Evolutionary conservation across 2,113 vertebrate species (phyloP), one percentile per base, ranked within the genome.

Genomic region (Bufo gargarizans): DNA sequence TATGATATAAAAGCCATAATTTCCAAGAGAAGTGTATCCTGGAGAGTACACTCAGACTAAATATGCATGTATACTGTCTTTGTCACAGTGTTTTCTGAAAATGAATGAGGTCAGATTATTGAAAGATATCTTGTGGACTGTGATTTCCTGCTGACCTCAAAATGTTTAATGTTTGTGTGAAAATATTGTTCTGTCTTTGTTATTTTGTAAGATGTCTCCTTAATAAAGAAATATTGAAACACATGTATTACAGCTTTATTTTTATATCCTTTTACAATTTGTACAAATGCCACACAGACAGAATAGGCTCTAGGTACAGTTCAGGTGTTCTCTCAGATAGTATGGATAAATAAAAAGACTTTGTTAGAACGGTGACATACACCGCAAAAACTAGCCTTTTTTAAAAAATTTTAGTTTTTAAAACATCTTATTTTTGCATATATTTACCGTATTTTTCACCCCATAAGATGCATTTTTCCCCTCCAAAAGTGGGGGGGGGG

Each of bases 1-100:
- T 82, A 88, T 84, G 81, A 88, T 88, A 84, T 84, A 88, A 88
- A 88, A 88, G 87, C 87, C 87, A 88, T 88, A 88, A 58, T 77
- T 84, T 82, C 59, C 77, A 74, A 77, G 81, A 77, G 50, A 72
- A 19, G 72, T 49, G 61, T 53, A 56, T 61, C 69, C 22, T 22
- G 56, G 69, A 56, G 50, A 47, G 81, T 20, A 83, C 74, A 65
- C 67, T 74, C 69, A 20, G 87, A 88, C 45, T 83, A 84, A 88
- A 88, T 88, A 88, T 88, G 87, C 87, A 88, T 88, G 87, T 88
- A 56, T 45, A 53, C 13, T 84, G 87, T 88, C 87, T 84, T 43
- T 84, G 87, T 88, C 87, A 84, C 20, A 65, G 82, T 88, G 80
- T 88, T 88, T 88, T 88, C 19, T 55, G 47, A 63, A 77, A 45